Base-by-base conservation (phyloP, 2,113 vertebrate species). In the Cathartes aura region DNA sequence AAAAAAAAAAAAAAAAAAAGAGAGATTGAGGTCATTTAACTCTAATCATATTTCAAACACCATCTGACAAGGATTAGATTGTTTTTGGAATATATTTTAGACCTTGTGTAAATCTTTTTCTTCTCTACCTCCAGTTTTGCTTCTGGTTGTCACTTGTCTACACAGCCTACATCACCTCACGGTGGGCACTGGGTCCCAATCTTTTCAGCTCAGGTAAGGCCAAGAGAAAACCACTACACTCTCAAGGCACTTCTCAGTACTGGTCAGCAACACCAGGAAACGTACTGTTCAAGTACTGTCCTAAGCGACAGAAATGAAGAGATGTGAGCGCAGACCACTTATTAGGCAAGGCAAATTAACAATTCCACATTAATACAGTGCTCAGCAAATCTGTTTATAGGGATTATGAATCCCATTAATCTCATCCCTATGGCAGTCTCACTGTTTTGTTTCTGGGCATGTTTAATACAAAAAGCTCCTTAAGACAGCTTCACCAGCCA, bases 341-440 rank as follows among this genome's bases (percentile, higher is more conserved):
- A 90, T 82, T 93, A 91, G 53, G 71, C 45, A 82, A 95, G 53
- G 79, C 74, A 93, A 95, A 98, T 96, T 97, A 97, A 97, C 97
- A 95, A 96, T 91, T 95, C 78, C 79, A 91, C 93, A 94, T 91
- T 86, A 95, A 97, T 73, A 87, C 24, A 95, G 56, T 2, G 8
- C 79, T 94, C 82, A 83, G 73, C 71, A 93, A 97, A 96, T 96
- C 95, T 96, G 92, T 95, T 95, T 93, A 97, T 80, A 75, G 68
- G 91, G 97, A 97, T 98, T 96, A 89, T 79, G 78, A 93, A 98
- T 94, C 95, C 71, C 82, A 95, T 97, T 97, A 97, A 97, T 98
- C 95, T 94, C 80, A 96, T 94, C 94, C 95, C 88, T 96, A 38
- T 83, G 71, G 68, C 87, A 92, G 87, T 58, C 87, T 89, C 92